A percentile compares a stretch with the other conserved stretches of the same genome.
phyloP scores from a whole-genome alignment of 2,797 vertebrate genomes.

The Vipera ursinii region DNA sequence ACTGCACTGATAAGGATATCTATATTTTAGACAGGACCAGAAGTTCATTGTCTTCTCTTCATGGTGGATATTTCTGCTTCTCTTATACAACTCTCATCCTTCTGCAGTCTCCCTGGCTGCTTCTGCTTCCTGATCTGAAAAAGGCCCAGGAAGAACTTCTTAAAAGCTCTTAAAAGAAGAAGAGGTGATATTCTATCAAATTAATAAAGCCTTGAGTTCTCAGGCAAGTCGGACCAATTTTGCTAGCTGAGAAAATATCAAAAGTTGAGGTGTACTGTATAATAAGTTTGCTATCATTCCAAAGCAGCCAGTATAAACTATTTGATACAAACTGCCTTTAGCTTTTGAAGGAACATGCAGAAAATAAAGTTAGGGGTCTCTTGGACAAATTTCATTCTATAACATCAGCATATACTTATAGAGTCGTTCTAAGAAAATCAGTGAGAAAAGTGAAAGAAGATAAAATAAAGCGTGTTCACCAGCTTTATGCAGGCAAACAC shows the following conservation, averaged over 20 bases:
- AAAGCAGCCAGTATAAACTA: slow-evolving; percentile 6
- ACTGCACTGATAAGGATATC: background rate
- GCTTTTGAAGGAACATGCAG: slow-evolving; percentile 16
- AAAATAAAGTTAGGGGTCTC: background rate
- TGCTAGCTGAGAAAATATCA: background rate
- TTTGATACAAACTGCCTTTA: background rate
- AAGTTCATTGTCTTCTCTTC: background rate
- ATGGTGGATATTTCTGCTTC: background rate
- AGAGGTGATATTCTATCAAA: background rate
- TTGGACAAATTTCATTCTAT: slow-evolving; percentile 46
- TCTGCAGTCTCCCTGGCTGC: background rate
- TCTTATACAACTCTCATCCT: background rate
- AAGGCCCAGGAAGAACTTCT: background rate
- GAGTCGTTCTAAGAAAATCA: slow-evolving; percentile 37
- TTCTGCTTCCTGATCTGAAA: background rate
- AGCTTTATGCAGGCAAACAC: slow-evolving; percentile 30
- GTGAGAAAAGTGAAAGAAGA: background rate
- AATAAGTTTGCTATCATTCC: background rate
- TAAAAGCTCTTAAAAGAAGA: background rate
- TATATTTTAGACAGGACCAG: background rate
- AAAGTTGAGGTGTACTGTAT: background rate
- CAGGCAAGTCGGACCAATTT: background rate
- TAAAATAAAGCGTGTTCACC: slow-evolving; percentile 44
- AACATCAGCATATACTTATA: slow-evolving; percentile 43
- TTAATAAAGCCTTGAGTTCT: background rate